These are phyloP conservation scores for Apotomis betuletana DNA, from an alignment of 2,888 invertebrate species.

Conservation along the genomic window DNA sequence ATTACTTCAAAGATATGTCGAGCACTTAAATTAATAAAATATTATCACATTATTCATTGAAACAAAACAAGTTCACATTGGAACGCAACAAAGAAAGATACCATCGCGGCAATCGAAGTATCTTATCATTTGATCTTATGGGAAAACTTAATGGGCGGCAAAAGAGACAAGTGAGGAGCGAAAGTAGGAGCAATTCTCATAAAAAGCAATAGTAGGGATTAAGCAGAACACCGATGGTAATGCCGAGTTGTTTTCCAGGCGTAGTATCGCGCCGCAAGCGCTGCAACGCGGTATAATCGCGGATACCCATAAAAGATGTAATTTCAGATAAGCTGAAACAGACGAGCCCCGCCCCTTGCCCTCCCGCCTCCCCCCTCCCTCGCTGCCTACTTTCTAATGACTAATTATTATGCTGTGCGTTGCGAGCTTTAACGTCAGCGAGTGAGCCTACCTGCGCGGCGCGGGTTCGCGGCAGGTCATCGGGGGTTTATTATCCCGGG, in stretches of 20 bases:
- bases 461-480: constrained; percentile 66
- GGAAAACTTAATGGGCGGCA: constrained; percentile 60
- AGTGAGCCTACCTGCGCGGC: constrained; percentile 65
- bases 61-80: constrained; percentile 35
- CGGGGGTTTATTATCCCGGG: constrained; percentile 49
- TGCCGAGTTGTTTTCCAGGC: constrained; percentile 77
- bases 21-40: constrained; percentile 18
- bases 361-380: constrained; percentile 60
- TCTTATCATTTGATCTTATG: constrained; percentile 50
- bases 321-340: constrained; percentile 84
- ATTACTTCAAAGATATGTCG: background rate
- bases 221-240: constrained; percentile 79
- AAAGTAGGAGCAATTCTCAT: constrained; percentile 70
- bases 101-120: constrained; percentile 43
- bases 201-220: constrained; percentile 80
- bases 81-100: constrained; percentile 41
- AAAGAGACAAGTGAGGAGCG: constrained; percentile 59
- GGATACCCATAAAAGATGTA: constrained; percentile 84
- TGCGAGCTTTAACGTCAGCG: constrained; percentile 78
- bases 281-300: constrained; percentile 84
- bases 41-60: constrained; percentile 29
- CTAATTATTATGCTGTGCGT: constrained; percentile 84
- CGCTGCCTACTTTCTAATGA: constrained; percentile 83
- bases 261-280: constrained; percentile 79
- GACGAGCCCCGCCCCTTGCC: constrained; percentile 76